Evolutionary conservation across 1,140 invertebrate genomes (phyloP).

Genomic region (Antheraea pernyi): DNA sequence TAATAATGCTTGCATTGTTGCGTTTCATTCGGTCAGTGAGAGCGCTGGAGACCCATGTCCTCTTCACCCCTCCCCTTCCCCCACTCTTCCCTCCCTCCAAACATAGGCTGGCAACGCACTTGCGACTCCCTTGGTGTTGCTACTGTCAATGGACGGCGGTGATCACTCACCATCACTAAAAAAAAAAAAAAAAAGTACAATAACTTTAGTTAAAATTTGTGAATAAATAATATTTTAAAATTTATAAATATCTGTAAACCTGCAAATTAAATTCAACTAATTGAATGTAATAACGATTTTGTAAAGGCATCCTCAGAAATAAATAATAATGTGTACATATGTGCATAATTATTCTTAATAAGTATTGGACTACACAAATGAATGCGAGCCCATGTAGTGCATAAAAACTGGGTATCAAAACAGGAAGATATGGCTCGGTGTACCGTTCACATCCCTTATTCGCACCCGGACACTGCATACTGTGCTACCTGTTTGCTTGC

Average conservation of each 20-base stretch:
- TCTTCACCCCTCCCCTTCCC: no score
- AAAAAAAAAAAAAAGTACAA: no score
- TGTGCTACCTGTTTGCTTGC: slow-evolving; percentile 44
- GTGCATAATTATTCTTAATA: slow-evolving; percentile 17
- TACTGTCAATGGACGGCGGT: no score
- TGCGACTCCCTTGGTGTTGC: no score
- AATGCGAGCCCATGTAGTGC: slow-evolving; percentile 46
- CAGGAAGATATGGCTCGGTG: slow-evolving; percentile 50
- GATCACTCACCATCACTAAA: no score
- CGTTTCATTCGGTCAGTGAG: no score
- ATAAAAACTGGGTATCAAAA: slow-evolving; percentile 63
- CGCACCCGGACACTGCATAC: slow-evolving; percentile 60
- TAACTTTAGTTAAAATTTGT: no score
- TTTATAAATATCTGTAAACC: background rate
- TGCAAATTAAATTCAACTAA: background rate
- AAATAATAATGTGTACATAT: slow-evolving; percentile 7
- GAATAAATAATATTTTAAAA: no score
- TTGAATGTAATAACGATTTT: background rate
- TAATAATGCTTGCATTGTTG: no score
- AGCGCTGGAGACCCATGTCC: no score
- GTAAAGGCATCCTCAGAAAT: background rate
- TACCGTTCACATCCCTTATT: slow-evolving; percentile 57
- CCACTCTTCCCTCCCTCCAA: no score
- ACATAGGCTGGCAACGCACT: no score
- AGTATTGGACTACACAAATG: slow-evolving; percentile 25